Base-by-base conservation (phyloP, 2,888 invertebrate genomes). In the Zygaena filipendulae region DNA sequence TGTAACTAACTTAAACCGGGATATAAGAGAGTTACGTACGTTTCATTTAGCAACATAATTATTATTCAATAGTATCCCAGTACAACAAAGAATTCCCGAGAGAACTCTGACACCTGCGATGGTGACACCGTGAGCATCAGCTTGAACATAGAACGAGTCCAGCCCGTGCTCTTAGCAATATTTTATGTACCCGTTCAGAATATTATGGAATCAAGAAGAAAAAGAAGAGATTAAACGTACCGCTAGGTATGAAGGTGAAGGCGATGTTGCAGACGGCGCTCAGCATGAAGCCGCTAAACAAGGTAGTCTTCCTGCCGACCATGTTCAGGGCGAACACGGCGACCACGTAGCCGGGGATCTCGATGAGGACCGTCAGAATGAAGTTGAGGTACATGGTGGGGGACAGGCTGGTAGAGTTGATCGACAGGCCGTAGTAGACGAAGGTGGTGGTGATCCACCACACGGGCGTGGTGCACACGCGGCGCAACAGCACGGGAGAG, bases 381-480 rank as follows among this genome's bases (percentile, higher is more conserved):
- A 47, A 92, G 63, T 91, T 92, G 3, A 88, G 50, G 54, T 91
- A 88, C 58, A 86, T 87, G 47, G 88, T 84, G 11, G 89, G 90
- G 3, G 86, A 84, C 18, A 92, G 68, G 1, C 86, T 80, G 2
- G 89, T 87, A 0, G 91, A 86, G 63, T 90, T 91, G 36, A 92
- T 75, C 9, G 89, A 88, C 11, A 92, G 67, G 0, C 92, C 92
- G 47, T 90, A 91, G 64, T 89, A 92, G 7, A 91, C 86, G 43
- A 92, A 85, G 0, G 88, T 87, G 38, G 88, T 87, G 2, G 90
- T 86, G 26, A 90, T 84, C 91, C 91, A 91, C 71, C 89, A 90
- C 42, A 90, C 81, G 6, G 87, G 88, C 14, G 89, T 88, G 21
- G 85, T 86, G 19, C 83, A 49, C 25, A 87, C 62, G 13, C 87